phyloP scores from a whole-genome alignment of 2,797 vertebrate genomes.

The Hemitrygon akajei region DNA sequence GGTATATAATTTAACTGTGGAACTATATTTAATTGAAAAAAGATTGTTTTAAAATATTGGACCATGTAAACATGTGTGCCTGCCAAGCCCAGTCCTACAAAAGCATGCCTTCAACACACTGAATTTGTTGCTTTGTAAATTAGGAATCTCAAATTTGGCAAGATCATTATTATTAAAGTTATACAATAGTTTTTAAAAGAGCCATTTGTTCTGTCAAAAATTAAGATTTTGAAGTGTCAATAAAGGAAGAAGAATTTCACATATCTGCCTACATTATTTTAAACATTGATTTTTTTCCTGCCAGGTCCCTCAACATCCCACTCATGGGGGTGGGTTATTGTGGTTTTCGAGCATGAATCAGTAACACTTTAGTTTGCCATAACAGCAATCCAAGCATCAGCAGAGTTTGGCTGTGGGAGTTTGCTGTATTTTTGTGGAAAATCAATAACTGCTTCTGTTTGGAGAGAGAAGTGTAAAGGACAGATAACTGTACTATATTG shows the following conservation, averaged over 20 bases:
- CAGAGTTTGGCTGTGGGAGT: conserved; percentile 54
- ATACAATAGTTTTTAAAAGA: not conserved
- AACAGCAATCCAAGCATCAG: conserved; percentile 66
- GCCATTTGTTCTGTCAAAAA: not conserved
- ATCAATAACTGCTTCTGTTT: conserved; percentile 72
- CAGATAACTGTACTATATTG: conserved; percentile 74
- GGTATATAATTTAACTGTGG: not conserved
- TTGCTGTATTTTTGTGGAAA: conserved; percentile 63
- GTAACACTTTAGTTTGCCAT: conserved; percentile 64
- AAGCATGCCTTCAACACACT: not conserved
- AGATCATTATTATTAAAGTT: not conserved
- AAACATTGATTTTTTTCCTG: not conserved
- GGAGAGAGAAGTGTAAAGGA: conserved; percentile 70
- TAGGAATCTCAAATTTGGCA: not conserved
- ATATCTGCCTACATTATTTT: conserved; percentile 17
- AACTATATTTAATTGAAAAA: not conserved
- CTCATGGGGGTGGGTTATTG: conserved; percentile 43
- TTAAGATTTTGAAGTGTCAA: not conserved
- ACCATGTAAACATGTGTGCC: not conserved
- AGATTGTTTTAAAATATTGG: not conserved
- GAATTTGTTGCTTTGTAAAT: not conserved
- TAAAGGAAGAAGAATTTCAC: not conserved
- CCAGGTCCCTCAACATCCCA: conserved; percentile 7
- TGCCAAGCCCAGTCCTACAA: no score
- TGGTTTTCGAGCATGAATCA: conserved; percentile 65